These are phyloP conservation scores for Spheniscus mendiculus DNA, from an alignment of 2,113 vertebrate genomes.

Conservation along the genomic window DNA sequence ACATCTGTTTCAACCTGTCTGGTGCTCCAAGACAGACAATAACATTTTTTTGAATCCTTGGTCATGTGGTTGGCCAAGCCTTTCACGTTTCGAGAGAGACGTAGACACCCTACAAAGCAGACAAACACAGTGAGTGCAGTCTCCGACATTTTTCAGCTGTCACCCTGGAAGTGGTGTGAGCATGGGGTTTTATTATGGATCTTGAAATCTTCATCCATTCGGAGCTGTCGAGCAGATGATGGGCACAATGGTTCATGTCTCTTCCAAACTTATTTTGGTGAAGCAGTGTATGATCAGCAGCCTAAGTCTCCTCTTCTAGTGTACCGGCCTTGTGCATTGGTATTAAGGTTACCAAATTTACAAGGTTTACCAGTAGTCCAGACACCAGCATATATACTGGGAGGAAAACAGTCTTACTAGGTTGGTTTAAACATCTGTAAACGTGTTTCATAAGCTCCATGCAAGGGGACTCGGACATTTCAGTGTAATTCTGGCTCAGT, in stretches of 20 bases:
- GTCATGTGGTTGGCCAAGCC: not conserved
- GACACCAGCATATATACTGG: not conserved
- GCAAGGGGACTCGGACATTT: rapidly evolving
- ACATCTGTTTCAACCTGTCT: not conserved
- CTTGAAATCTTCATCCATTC: not conserved
- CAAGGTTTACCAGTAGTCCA: not conserved
- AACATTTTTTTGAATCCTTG: not conserved
- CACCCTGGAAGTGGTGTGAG: not conserved
- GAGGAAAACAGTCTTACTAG: not conserved
- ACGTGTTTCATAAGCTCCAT: not conserved
- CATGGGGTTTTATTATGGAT: not conserved
- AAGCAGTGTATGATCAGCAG: not conserved
- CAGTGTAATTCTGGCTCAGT: not conserved
- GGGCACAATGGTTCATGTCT: not conserved
- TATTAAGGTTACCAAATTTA: not conserved
- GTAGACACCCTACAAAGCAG: not conserved
- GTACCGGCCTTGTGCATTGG: not conserved
- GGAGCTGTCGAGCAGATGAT: not conserved
- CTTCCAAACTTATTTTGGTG: not conserved
- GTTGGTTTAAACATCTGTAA: not conserved
- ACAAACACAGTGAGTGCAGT: rapidly evolving
- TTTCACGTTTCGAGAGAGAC: not conserved
- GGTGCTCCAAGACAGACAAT: not conserved
- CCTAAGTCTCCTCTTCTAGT: not conserved
- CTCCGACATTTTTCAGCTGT: not conserved